A percentile compares a stretch with the other conserved stretches of the same genome.
Conservation (phyloP, 1,140 invertebrate species). For the Caenorhabditis latens region DNA sequence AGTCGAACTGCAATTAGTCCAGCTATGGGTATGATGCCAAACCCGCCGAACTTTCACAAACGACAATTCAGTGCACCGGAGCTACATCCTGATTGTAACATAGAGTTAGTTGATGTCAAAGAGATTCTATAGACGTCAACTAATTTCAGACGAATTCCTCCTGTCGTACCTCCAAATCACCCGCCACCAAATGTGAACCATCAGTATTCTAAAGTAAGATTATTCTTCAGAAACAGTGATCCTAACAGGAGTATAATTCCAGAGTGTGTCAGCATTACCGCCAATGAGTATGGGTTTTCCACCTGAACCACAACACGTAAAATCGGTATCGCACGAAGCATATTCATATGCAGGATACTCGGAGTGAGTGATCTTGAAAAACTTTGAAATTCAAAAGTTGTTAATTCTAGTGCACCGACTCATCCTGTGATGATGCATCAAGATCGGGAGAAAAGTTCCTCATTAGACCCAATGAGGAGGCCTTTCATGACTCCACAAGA, state of each 20-base stretch:
- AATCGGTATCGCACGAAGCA: constrained; percentile 34
- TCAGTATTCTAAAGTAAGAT: constrained; percentile 12
- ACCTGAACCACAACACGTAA: neutral
- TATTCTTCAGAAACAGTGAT: neutral
- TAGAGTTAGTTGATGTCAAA: neutral
- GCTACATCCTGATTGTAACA: constrained; percentile 1
- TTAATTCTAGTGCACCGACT: neutral
- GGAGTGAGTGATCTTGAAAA: neutral
- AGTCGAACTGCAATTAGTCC: constrained; percentile 41
- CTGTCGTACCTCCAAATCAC: neutral
- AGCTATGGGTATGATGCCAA: constrained; percentile 22
- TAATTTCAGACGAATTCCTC: neutral
- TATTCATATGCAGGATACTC: constrained; percentile 28
- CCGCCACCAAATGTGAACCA: neutral
- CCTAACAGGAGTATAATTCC: neutral
- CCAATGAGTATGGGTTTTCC: constrained; percentile 29
- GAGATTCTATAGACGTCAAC: neutral
- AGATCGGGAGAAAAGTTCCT: constrained; percentile 40
- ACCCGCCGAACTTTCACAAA: neutral
- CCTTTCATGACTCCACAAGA: constrained; percentile 33
- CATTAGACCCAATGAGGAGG: constrained; percentile 53
- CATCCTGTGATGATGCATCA: constrained; percentile 7
- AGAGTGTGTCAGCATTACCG: constrained; percentile 32
- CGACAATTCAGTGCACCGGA: constrained; percentile 36
- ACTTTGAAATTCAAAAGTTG: neutral